These are phyloP conservation scores for Rhagoletis zephyria DNA, from an alignment of 1,140 invertebrate genomes.

Conservation along the genomic window DNA sequence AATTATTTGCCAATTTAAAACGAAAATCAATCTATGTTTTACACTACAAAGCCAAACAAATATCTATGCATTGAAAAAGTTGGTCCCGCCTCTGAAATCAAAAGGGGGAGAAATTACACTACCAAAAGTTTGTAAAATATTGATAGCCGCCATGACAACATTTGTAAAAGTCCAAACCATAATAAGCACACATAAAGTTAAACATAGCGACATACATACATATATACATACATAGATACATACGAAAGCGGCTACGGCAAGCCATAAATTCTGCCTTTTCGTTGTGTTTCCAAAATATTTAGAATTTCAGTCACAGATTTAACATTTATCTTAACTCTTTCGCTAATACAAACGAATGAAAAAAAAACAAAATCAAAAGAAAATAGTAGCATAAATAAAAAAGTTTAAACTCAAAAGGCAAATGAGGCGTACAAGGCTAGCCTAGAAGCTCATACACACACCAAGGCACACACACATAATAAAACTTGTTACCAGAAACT, in stretches of 20 bases:
- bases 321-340: conserved; percentile 44
- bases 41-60: too few species aligned
- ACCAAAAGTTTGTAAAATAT: conserved; percentile 33
- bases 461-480: neutral
- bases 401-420: too few species aligned
- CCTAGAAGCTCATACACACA: neutral
- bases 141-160: conserved; percentile 29
- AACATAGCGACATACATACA: neutral
- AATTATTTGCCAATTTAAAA: too few species aligned
- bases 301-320: conserved; percentile 43
- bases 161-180: conserved; percentile 28
- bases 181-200: neutral
- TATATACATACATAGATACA: too few species aligned
- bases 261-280: conserved; percentile 32
- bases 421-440: too few species aligned
- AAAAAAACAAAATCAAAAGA: neutral
- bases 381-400: neutral
- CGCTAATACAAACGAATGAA: neutral
- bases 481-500: neutral
- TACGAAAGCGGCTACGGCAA: neutral
- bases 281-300: neutral
- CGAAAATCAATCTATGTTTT: too few species aligned
- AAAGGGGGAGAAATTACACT: neutral
- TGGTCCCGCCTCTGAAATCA: neutral
- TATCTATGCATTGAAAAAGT: neutral